A percentile compares a stretch with the other conserved stretches of the same genome.
Evolutionary conservation across 2,797 vertebrate genomes (phyloP).

Genomic region (Pseudomugil tenellus): DNA sequence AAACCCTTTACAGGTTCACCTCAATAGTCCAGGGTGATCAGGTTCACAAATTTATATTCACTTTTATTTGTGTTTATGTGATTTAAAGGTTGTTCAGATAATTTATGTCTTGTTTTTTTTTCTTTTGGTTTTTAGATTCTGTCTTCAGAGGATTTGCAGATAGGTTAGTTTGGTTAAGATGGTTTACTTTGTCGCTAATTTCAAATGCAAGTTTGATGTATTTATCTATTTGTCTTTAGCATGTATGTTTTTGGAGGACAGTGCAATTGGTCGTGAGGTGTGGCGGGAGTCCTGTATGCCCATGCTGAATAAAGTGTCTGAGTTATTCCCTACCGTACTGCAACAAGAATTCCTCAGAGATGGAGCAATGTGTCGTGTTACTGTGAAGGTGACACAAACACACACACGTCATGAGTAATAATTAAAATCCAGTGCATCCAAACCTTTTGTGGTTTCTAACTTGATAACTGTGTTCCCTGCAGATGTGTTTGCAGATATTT

Average conservation of each 20-base stretch:
- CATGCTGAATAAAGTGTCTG: constrained; percentile 79
- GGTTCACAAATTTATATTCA: constrained; percentile 57
- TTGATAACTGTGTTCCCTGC: constrained; percentile 29
- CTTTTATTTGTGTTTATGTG: background rate
- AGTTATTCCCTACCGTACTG: constrained; percentile 74
- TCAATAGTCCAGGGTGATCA: constrained; percentile 62
- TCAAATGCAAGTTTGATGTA: background rate
- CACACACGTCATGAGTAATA: background rate
- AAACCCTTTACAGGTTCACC: constrained; percentile 66
- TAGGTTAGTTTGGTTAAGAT: constrained; percentile 76
- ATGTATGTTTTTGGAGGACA: constrained; percentile 89
- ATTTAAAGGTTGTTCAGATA: background rate
- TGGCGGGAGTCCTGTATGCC: constrained; percentile 68
- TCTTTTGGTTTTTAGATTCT: constrained; percentile 68
- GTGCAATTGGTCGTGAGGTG: constrained; percentile 77
- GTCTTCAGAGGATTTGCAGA: constrained; percentile 78
- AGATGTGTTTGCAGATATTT: constrained; percentile 91
- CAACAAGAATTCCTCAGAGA: constrained; percentile 66
- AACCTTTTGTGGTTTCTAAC: constrained; percentile 18
- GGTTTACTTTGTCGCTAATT: constrained; percentile 6
- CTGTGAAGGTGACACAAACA: constrained; percentile 83
- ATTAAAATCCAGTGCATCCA: background rate
- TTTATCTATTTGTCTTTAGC: constrained; percentile 65
- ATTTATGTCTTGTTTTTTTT: constrained; percentile 16
- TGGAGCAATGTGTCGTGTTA: constrained; percentile 74